Base-by-base conservation (phyloP, 2,113 vertebrate species). In the Anguilla rostrata region DNA sequence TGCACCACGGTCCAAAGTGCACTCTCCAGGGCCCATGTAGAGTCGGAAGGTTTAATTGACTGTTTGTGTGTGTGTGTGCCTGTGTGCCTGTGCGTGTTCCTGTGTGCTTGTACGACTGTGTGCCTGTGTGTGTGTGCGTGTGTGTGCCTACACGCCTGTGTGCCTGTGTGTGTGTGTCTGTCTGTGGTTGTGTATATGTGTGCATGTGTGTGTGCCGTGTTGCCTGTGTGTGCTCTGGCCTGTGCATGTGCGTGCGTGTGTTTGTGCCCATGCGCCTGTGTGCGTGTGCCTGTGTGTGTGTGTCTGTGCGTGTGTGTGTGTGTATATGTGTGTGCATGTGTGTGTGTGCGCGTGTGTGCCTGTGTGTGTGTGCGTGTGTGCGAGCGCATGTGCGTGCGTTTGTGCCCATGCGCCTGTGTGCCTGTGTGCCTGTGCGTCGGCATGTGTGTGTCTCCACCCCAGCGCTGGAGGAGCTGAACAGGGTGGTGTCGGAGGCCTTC, bases 401-500 rank as follows among this genome's bases (percentile, higher is more conserved):
- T 60, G 57, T 60, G 57, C 15, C 11, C 15, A 14, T 60, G 57
- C 15, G 57, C 15, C 11, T 60, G 57, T 60, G 3, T 26, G 39
- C 63, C 6, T 41, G n/a, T 53, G 60, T 22, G 60, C 3, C 1
- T 66, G 71, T 75, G 71, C 34, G 71, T 29, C 5, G 34, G 71
- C 34, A 41, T 79, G 75, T 43, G 82, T 41, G 40, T 39, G 39
- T 79, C 41, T 57, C 9, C 71, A 80, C 18, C 88, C 78, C 91
- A 98, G 98, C 93, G 34, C 87, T 92, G 0, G 98, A 98, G 93
- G 95, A 97, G 90, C 89, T 97, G 92, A 99, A 99, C 5, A 39
- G 91, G 0, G 94, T 97, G 0, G 96, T 99, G 81, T 98, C 98
- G 0, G 95, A 97, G 3, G 93, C 97, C 40, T 99, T 99, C 18